Conservation (phyloP, 1,140 invertebrate species). For the Drosophila persimilis region DNA sequence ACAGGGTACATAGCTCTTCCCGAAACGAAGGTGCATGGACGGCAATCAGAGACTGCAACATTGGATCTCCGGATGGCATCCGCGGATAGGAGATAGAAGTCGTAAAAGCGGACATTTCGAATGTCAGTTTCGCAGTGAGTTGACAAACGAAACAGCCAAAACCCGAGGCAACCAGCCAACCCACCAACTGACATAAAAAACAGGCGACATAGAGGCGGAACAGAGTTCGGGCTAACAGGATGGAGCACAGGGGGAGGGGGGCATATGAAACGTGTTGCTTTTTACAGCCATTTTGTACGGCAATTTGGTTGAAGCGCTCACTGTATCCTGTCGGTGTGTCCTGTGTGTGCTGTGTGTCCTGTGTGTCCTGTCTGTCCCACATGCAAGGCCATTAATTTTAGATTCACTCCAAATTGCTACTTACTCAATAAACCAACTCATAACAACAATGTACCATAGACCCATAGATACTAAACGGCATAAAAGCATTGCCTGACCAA, state of each 20-base stretch:
- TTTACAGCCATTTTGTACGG: slow-evolving; percentile 65
- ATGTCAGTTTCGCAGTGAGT: slow-evolving; percentile 7
- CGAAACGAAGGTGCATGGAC: slow-evolving; percentile 19
- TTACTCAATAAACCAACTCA: slow-evolving; percentile 51
- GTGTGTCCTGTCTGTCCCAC: slow-evolving; percentile 41
- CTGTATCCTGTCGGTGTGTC: neutral
- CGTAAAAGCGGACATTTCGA: slow-evolving; percentile 47
- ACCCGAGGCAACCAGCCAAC: slow-evolving; percentile 23
- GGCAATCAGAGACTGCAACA: slow-evolving; percentile 24
- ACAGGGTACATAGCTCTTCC: neutral
- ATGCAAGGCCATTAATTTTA: slow-evolving; percentile 72
- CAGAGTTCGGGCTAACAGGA: neutral
- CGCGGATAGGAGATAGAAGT: slow-evolving; percentile 12
- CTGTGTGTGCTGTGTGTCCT: slow-evolving; percentile 1
- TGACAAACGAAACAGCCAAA: slow-evolving; percentile 12
- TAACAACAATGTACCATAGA: slow-evolving; percentile 45
- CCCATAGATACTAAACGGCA: slow-evolving; percentile 19
- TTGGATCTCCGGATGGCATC: slow-evolving; percentile 24
- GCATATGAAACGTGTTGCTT: slow-evolving; percentile 45
- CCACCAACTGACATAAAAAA: slow-evolving; percentile 23
- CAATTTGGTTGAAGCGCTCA: slow-evolving; percentile 46
- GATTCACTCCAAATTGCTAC: slow-evolving; percentile 54
- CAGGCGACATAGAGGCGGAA: slow-evolving; percentile 10
- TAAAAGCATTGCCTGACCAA: slow-evolving; percentile 42
- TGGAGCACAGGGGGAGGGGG: neutral